Evolutionary conservation across 1,140 invertebrate genomes (phyloP).

Genomic region (Meloidogyne hapla): DNA sequence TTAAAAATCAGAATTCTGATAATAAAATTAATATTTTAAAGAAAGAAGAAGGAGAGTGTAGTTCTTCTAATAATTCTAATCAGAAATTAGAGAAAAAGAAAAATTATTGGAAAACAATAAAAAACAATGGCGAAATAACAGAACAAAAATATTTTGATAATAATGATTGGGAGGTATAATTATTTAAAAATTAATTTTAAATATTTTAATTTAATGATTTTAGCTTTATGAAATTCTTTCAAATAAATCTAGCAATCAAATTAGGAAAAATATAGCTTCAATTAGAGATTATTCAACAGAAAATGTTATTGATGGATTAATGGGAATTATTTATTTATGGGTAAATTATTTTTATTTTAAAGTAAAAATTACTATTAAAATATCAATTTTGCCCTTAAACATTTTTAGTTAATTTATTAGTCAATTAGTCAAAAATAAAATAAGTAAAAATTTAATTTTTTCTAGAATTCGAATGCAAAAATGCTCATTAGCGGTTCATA

Average conservation of each 20-base stretch:
- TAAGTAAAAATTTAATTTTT: too few relatives aligned
- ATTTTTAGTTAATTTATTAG: too few relatives aligned
- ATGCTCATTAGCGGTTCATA: conserved; percentile 6
- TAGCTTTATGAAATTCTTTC: neutral
- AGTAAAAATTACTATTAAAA: too few relatives aligned
- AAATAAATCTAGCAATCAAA: neutral
- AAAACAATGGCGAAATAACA: neutral
- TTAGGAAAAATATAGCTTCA: neutral
- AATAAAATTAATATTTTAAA: too few relatives aligned
- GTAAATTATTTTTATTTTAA: neutral
- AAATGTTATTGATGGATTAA: neutral
- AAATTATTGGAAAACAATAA: neutral
- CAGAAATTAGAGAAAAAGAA: neutral
- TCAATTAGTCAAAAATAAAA: too few relatives aligned
- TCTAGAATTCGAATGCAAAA: neutral
- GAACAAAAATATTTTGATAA: conserved; percentile 4
- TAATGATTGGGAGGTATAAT: neutral
- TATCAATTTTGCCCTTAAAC: too few relatives aligned
- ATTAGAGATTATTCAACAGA: neutral
- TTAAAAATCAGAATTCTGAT: neutral
- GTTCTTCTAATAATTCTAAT: neutral
- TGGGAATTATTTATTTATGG: neutral
- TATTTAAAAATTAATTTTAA: conserved; percentile 2
- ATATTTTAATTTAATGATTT: neutral
- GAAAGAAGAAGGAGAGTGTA: neutral